Evolutionary conservation across 2,888 invertebrate species (phyloP), one percentile per base, ranked within the genome.

Genomic region (Hypena proboscidalis): DNA sequence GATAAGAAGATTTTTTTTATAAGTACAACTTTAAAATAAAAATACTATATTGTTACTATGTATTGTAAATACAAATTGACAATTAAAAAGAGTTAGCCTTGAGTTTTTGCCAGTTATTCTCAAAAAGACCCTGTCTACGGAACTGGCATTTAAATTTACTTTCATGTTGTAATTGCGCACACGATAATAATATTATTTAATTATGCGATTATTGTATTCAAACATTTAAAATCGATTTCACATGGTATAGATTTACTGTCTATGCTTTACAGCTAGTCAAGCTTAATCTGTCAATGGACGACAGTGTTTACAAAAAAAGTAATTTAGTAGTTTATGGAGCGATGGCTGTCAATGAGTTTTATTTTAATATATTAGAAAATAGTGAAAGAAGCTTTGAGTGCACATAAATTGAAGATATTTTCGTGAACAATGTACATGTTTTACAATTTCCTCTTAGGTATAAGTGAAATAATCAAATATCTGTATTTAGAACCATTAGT

Each of bases 401-500:
- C 75, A 74, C 71, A 74, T 78, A 83, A 67, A 82, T 83, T 85
- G 77, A 83, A 76, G 74, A 79, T 87, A 86, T 88, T 89, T 89
- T 88, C 82, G 82, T 89, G 87, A 87, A 88, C 85, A 74, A 88
- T 90, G 90, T 87, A 87, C 81, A 85, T 82, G 80, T 83, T 86
- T 85, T 85, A 71, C 77, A 88, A 75, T 75, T 80, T 77, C 77
- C 75, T 71, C 70, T 63, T 87, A 86, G 80, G 70, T 78, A 55
- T 87, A 85, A 85, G 85, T 85, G 79, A 77, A 80, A 74, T 70
- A 74, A 78, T 74, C 67, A 65, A 74, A 73, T 75, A 75, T 74
- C 74, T 72, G 71, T 80, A 74, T 74, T 74, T 74, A 75, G 68
- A 78, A 77, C 68, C 72, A 67, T 55, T 77, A 79, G 78, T 79